Evolutionary conservation across 1,140 invertebrate species (phyloP).

Genomic region (Bombus breviceps): DNA sequence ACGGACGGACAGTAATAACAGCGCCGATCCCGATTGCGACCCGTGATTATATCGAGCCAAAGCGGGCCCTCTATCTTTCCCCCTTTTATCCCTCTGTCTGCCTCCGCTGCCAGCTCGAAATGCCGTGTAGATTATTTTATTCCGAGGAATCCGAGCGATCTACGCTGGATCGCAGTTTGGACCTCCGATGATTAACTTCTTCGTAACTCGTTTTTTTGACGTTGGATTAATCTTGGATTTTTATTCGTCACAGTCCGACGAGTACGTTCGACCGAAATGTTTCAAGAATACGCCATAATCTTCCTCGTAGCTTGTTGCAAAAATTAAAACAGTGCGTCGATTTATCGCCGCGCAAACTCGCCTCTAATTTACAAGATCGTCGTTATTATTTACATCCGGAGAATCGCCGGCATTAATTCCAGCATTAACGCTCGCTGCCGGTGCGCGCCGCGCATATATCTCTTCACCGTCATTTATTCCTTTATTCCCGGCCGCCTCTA

Average conservation of each 20-base stretch:
- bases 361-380: conserved; percentile 23
- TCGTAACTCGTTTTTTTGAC: neutral
- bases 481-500: conserved; percentile 58
- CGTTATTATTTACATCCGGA: conserved; percentile 18
- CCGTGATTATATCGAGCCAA: conserved; percentile 61
- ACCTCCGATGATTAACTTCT: neutral
- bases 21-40: conserved; percentile 62
- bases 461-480: conserved; percentile 70
- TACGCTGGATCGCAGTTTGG: neutral
- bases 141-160: conserved; percentile 25
- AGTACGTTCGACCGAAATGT: neutral
- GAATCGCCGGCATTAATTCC: conserved; percentile 7
- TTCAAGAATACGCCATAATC: neutral
- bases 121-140: conserved; percentile 40
- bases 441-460: conserved; percentile 39
- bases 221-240: neutral
- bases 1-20: conserved; percentile 68
- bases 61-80: neutral
- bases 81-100: neutral
- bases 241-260: neutral
- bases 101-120: neutral
- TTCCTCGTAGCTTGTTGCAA: neutral
- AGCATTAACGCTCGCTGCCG: conserved; percentile 12
- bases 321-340: neutral
- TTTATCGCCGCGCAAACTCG: conserved; percentile 11